phyloP scores from a whole-genome alignment of 53 echinoderm and acorn worm genomes.

The Paelopatides confundens region DNA sequence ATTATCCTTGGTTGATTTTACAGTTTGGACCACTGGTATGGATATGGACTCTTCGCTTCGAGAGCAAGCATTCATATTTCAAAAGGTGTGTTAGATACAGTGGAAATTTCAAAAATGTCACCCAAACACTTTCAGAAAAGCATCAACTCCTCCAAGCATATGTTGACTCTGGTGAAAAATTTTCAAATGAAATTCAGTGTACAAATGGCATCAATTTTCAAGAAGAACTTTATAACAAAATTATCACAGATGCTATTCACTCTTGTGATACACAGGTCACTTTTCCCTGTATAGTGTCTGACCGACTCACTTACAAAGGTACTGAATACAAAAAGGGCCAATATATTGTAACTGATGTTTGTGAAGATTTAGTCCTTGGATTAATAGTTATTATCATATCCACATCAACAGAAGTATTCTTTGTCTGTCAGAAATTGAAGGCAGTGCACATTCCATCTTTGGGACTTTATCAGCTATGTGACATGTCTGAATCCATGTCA shows the following conservation, averaged over 20 bases:
- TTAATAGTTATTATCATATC: too few species aligned
- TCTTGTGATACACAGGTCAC: not conserved
- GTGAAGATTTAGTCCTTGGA: too few species aligned
- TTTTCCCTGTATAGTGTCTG: conserved; percentile 11
- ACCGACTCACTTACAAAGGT: conserved; percentile 35
- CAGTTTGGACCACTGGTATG: not conserved
- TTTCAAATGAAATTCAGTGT: not conserved
- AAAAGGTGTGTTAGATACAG: not conserved
- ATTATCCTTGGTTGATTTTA: not conserved
- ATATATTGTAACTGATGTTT: too few species aligned
- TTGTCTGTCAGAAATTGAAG: too few species aligned
- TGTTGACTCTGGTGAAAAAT: conserved; percentile 24
- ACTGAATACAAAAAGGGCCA: conserved; percentile 49
- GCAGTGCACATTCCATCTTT: too few species aligned
- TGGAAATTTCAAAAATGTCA: not conserved
- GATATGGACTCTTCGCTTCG: not conserved
- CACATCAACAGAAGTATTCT: too few species aligned
- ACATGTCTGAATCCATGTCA: too few species aligned
- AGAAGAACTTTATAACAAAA: not conserved
- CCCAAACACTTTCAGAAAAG: conserved; percentile 47
- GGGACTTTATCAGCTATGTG: too few species aligned
- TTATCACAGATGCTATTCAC: not conserved
- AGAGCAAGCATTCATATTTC: conserved; percentile 15
- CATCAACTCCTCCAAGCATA: conserved; percentile 60
- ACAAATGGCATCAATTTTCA: not conserved